These are phyloP conservation scores for Eurypyga helias DNA, from an alignment of 2,113 vertebrate genomes.

Conservation along the genomic window DNA sequence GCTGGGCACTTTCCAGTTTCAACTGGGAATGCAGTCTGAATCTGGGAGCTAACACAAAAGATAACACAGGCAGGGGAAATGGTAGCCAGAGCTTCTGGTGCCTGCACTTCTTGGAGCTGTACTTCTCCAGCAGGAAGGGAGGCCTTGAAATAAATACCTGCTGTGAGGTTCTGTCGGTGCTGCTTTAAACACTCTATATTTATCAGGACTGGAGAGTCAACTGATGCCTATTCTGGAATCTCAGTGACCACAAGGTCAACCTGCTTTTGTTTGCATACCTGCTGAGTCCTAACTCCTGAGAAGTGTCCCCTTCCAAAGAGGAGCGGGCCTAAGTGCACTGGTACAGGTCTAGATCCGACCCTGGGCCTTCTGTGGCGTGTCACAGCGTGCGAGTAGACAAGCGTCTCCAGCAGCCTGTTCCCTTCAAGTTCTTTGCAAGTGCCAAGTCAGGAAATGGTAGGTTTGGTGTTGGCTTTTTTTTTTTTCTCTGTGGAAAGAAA, in stretches of 20 bases:
- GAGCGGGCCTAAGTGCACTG: neutral
- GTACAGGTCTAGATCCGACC: neutral
- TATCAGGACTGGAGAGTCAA: neutral
- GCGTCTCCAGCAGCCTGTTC: neutral
- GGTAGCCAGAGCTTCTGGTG: neutral
- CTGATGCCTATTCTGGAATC: rapidly evolving
- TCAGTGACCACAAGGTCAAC: neutral
- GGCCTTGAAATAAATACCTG: neutral
- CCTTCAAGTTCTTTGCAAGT: neutral
- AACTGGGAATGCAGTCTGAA: neutral
- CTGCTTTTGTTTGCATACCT: rapidly evolving
- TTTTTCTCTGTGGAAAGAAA: conserved; percentile 27
- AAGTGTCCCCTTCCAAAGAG: rapidly evolving
- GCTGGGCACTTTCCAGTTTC: neutral
- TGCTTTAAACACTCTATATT: neutral
- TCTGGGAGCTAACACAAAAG: neutral
- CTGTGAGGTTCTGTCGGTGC: rapidly evolving
- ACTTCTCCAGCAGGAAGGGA: neutral
- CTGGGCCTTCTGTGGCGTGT: neutral
- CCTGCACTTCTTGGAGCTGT: neutral
- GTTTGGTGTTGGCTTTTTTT: neutral
- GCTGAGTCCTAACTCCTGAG: neutral
- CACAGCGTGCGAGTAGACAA: neutral
- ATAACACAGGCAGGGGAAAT: neutral
- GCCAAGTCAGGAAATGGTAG: conserved; percentile 4